Base-by-base conservation (phyloP, 2,888 invertebrate species). In the Lampropteryx suffumata region DNA sequence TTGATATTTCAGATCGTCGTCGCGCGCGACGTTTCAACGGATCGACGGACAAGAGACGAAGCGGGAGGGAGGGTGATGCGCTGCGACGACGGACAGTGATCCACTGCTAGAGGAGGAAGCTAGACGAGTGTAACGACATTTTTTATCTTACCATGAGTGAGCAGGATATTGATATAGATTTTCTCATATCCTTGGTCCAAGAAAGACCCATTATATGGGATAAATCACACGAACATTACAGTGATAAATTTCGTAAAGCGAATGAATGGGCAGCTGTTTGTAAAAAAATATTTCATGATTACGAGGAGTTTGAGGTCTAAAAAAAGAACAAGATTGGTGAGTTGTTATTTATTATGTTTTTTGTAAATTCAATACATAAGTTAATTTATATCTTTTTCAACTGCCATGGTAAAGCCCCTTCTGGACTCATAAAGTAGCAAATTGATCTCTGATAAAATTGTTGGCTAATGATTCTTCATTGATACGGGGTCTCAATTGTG, bases 121-220 rank as follows among this genome's bases (percentile, higher is more conserved):
- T 55, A 46, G 50, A 53, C 53, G 50, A 42, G 48, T 54, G 53
- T 59, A 50, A 56, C 40, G 50, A 56, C 43, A 34, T 43, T 57
- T 57, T 57, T 51, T 54, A 45, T 33, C 36, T 21, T 21, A 61
- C 9, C 50, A 62, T 62, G 64, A 64, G 59, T 62, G 59, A 28
- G 55, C 42, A 63, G 51, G 55, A 63, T 28, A 57, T 60, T 40
- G 62, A 61, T 59, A 58, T 62, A 51, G 64, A 62, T 59, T 62
- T 51, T 59, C 55, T 62, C 39, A 59, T 59, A 32, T 58, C 59
- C 45, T 40, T 61, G 57, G 54, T 62, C 9, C 57, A 59, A 56
- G 59, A 61, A 59, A 56, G 61, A 55, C 37, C 28, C 5, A 17
- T 32, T 37, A 13, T 45, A 26, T 45, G 45, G 45, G 45, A 45